phyloP scores from a whole-genome alignment of 1,140 invertebrate species.

The Bombus terrestris region DNA sequence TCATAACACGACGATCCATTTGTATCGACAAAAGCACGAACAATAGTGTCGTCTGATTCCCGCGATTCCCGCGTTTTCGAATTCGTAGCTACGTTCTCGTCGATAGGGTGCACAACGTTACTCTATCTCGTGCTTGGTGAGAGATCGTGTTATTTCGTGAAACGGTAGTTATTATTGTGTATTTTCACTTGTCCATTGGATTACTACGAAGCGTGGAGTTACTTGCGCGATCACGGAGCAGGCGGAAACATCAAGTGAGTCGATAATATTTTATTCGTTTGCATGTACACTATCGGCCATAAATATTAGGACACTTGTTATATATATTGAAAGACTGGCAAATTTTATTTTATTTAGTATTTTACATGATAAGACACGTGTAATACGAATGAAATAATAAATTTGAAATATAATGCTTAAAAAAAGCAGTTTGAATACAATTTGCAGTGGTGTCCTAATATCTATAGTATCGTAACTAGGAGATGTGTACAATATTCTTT shows the following conservation, averaged over 20 bases:
- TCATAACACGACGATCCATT: not conserved
- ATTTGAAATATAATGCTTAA: no score
- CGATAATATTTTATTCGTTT: not conserved
- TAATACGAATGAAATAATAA: no score
- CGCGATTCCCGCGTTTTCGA: conserved; percentile 3
- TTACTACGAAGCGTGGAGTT: conserved; percentile 43
- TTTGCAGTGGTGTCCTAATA: no score
- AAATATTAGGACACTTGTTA: no score
- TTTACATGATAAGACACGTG: no score
- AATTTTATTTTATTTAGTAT: no score
- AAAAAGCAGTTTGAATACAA: no score
- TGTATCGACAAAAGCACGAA: not conserved
- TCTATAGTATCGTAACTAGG: not conserved
- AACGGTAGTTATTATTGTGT: conserved; percentile 31
- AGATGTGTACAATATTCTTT: not conserved
- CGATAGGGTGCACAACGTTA: not conserved
- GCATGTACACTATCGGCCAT: no score
- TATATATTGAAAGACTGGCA: no score
- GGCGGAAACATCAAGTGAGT: conserved; percentile 12
- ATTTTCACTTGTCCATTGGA: conserved; percentile 46
- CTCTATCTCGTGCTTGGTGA: conserved; percentile 9
- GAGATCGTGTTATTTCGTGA: conserved; percentile 14
- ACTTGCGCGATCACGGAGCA: not conserved
- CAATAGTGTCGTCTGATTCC: not conserved
- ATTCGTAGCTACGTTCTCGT: not conserved